Base-by-base conservation (phyloP, 2,113 vertebrate species). In the Pongo abelii region DNA sequence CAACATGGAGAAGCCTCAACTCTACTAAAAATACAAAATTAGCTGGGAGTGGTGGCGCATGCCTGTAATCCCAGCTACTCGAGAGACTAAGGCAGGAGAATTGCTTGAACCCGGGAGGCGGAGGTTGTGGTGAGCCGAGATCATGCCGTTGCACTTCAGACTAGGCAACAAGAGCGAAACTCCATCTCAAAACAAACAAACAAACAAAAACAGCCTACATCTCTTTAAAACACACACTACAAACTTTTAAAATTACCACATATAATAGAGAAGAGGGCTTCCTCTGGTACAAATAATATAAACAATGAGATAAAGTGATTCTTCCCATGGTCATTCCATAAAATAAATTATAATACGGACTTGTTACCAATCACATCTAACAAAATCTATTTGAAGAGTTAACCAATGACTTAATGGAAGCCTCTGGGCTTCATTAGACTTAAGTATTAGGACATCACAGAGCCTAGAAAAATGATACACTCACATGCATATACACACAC, bases 291-390 rank as follows among this genome's bases (percentile, higher is more conserved):
- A 72, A 85, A 20, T 48, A 85, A 77, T 84, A 84, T 64, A 94
- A 72, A 91, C 9, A 94, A 79, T 59, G n/a, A 94, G 14, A 84
- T 67, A 72, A 84, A 84, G 38, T 83, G 57, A 91, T 81, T 92
- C 38, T 85, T 94, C 50, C 38, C 38, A 67, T 2, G 75, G 18
- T 84, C 64, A 89, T 50, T 95, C 25, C 86, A 95, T 72, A 96
- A 83, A 95, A 89, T 38, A 87, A 46, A 69, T 72, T 57, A 81
- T 57, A 94, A 79, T 14, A 74, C 6, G 87, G 20, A 90, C 43
- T 40, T 83, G 18, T 83, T 93, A 91, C n/a, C 6, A 25, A 90
- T 55, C 46, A n/a, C 27, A 86, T 81, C 20, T 96, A 89, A 77
- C 25, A 81, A 93, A 89, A 93, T 2, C 32, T 22, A 59, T 27